phyloP scores from a whole-genome alignment of 2,888 invertebrate genomes.

The Aethes cnicana region DNA sequence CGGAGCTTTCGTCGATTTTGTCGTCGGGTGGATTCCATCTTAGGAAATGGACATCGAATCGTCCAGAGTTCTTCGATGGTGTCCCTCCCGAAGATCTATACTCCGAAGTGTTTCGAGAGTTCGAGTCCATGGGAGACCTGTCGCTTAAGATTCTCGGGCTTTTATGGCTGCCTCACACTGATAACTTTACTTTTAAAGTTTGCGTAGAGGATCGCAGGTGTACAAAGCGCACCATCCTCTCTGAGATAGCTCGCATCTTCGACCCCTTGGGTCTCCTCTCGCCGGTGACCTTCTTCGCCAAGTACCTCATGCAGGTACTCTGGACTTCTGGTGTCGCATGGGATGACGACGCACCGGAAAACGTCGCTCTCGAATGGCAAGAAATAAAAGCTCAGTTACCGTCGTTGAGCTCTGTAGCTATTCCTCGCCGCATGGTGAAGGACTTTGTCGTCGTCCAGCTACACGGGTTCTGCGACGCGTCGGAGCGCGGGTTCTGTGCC shows the following conservation, averaged over 20 bases:
- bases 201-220: neutral
- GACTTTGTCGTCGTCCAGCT: neutral
- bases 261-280: too few relatives aligned
- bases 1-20: neutral
- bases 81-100: neutral
- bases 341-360: too few relatives aligned
- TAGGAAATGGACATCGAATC: neutral
- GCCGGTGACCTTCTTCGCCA: too few relatives aligned
- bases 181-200: neutral
- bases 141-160: neutral
- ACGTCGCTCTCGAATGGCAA: too few relatives aligned
- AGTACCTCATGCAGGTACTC: too few relatives aligned
- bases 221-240: neutral
- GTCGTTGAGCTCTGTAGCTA: neutral
- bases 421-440: neutral
- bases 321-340: too few relatives aligned
- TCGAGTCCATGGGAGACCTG: neutral
- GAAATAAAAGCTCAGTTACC: neutral
- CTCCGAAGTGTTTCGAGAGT: neutral
- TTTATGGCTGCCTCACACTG: neutral
- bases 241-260: too few relatives aligned
- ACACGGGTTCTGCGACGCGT: neutral
- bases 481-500: neutral
- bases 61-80: neutral
- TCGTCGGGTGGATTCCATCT: neutral